Evolutionary conservation across 1,140 invertebrate species (phyloP), one percentile per base, ranked within the genome.

Genomic region (Drepana arcuata): DNA sequence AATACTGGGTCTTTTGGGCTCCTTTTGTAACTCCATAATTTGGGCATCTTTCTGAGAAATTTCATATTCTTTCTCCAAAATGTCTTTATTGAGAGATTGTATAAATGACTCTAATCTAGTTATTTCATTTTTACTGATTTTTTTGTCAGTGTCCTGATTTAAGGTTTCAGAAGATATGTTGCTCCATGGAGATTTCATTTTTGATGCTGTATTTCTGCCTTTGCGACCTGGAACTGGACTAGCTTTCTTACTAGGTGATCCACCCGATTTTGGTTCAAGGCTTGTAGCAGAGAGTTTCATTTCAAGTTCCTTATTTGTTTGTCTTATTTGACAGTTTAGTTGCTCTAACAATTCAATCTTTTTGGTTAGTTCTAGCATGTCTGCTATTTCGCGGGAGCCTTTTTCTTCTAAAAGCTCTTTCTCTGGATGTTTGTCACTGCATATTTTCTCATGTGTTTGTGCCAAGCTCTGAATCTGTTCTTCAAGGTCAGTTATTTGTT

Each of bases 301-400:
- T 56, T 87, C 84, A 2, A 87, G 57, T 41, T 87, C 75, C 18
- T 83, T 85, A 51, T 82, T 88, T 44, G 65, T 84, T 70, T 65
- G 84, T 67, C 75, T 83, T 53, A 74, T 85, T 79, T 63, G 71
- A 60, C 51, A 86, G 46, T 79, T 87, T 6, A 84, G 61, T 41
- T 88, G 84, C 54, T 86, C 84, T 12, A 87, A 57, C 33, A 80
- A 52, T 50, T 83, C 74, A 31, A 86, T 62, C 46, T 86, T 84
- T 24, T 78, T 70, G 2, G 75, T 67, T 21, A 82, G 50, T 46
- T 84, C 80, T 11, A 63, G 49, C 60, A 84, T 84, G 43, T 84
- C 70, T 18, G 69, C 58, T 27, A 84, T 71, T 57, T 87, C 85
- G 16, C 81, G 37, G 16, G 72, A 68, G 5, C 66, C 73, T 21